Evolutionary conservation across 1,140 invertebrate genomes (phyloP), one percentile per base, ranked within the genome.

Genomic region (Cyrtorhinus lividipennis): DNA sequence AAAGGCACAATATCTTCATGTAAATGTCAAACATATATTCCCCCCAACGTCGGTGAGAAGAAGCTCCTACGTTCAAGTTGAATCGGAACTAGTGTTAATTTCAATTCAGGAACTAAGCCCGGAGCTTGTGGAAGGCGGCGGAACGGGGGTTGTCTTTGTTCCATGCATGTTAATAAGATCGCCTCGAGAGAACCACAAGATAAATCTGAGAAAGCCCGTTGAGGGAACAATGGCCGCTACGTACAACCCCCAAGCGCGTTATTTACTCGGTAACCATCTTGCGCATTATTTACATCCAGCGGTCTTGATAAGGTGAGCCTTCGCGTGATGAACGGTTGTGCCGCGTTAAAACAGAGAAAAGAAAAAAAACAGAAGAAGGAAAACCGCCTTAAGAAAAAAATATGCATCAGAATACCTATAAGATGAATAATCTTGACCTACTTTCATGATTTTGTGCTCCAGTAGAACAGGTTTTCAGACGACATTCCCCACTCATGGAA

Each of bases 81-180:
- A 53, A 53, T 53, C 48, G 48, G 48, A 53, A 53, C 48, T 53
- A 53, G 48, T 53, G 48, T 53, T 53, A 53, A 53, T 53, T 53
- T 53, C 48, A 53, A 53, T 53, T 53, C 48, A 20, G 3, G 18
- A 15, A 20, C 10, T 10, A 13, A 10, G 48, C 48, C 20, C 20
- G 48, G 12, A 22, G 48, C 5, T 53, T 53, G 48, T 5, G 48
- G 8, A 20, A 8, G 8, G 8, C 10, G 20, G 48, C 48, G 48
- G 20, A 53, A 44, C n/a, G 48, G 48, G 18, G 8, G 10, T 8
- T 53, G 48, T 53, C 48, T 53, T 53, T 53, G 48, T 53, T 53
- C 48, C 48, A 53, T 53, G 48, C 48, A 53, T 53, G 48, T 53
- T 53, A 53, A 53, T 53, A 53, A 53, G 48, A 53, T 53, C 48